These are phyloP conservation scores for Parazoanthus swiftii DNA, from an alignment of 92 coral and sea anemone genomes.

Conservation along the genomic window DNA sequence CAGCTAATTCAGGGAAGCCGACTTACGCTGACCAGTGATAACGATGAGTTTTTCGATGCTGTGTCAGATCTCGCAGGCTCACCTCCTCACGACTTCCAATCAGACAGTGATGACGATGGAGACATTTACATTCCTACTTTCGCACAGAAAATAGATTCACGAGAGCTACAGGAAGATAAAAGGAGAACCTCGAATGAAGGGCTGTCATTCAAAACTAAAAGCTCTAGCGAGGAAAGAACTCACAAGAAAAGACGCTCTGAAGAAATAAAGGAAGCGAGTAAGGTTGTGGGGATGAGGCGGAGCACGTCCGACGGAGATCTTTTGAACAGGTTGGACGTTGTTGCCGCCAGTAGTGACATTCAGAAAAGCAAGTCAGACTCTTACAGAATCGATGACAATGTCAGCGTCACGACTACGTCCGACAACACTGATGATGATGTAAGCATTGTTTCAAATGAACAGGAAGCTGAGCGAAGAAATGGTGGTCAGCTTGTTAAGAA, in stretches of 20 bases:
- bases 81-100: constrained; percentile 69
- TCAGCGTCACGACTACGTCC: constrained; percentile 5
- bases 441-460: constrained; percentile 16
- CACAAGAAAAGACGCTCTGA: neutral
- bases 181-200: neutral
- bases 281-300: constrained; percentile 2
- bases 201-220: constrained; percentile 1
- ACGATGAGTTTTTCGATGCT: constrained; percentile 86
- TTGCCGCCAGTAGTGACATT: constrained; percentile 14
- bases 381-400: neutral
- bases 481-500: constrained; percentile 19
- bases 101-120: constrained; percentile 83
- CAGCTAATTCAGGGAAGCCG: constrained; percentile 72
- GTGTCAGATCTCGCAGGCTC: constrained; percentile 71
- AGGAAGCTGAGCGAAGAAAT: constrained; percentile 10
- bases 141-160: constrained; percentile 26
- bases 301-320: constrained; percentile 35
- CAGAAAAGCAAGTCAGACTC: constrained; percentile 45
- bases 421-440: constrained; percentile 9
- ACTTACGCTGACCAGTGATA: constrained; percentile 67
- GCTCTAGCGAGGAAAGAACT: neutral
- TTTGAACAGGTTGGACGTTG: constrained; percentile 10
- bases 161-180: neutral
- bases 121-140: constrained; percentile 78
- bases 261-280: neutral